Evolutionary conservation across 2,888 invertebrate genomes (phyloP).

Genomic region (Eupithecia insigniata): DNA sequence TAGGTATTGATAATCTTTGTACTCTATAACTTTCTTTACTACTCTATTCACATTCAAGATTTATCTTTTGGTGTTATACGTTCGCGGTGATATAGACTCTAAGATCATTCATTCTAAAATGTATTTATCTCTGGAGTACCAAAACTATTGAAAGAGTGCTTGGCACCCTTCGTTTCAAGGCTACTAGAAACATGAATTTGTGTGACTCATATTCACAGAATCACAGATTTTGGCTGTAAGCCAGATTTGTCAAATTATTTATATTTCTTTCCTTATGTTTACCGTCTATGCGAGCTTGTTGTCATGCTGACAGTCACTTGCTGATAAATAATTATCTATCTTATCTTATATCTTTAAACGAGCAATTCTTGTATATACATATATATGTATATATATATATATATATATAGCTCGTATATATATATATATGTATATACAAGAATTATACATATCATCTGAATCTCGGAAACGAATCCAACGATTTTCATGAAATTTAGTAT

Average conservation of each 20-base stretch:
- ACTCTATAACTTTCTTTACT: background rate
- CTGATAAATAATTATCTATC: background rate
- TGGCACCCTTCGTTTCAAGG: slow-evolving; percentile 6
- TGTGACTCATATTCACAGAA: slow-evolving; percentile 9
- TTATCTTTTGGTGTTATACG: background rate
- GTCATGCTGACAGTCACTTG: background rate
- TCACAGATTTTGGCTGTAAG: slow-evolving; percentile 16
- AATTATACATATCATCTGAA: too few species aligned
- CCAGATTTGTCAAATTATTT: slow-evolving; percentile 20
- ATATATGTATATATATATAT: too few species aligned
- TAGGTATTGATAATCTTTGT: too few species aligned
- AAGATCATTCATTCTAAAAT: background rate
- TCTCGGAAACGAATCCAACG: too few species aligned
- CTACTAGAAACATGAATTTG: slow-evolving; percentile 4
- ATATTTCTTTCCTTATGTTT: slow-evolving; percentile 12
- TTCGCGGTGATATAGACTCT: background rate
- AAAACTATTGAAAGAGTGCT: background rate
- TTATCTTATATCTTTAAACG: too few species aligned
- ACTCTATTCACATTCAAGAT: background rate
- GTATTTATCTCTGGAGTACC: background rate
- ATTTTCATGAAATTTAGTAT: too few species aligned
- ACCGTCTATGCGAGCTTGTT: background rate
- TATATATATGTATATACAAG: too few species aligned
- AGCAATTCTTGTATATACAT: too few species aligned
- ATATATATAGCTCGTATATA: too few species aligned